Evolutionary conservation across 1,140 invertebrate species (phyloP), one percentile per base, ranked within the genome.

Genomic region (Lepidurus couesii): DNA sequence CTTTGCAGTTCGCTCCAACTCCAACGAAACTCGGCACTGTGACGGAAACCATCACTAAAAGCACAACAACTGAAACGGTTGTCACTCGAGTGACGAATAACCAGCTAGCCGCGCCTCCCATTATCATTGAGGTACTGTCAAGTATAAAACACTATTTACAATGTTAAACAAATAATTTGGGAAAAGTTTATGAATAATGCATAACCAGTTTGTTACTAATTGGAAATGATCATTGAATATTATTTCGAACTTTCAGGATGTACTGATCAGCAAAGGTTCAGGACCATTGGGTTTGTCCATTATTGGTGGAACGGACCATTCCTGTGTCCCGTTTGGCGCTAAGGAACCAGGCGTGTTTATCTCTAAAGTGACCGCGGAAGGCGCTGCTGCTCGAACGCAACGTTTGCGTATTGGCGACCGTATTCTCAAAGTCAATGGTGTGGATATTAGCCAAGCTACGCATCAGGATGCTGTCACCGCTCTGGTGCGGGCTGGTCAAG

Each of bases 271-370:
- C 47, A 98, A 98, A 86, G 92, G 93, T 85, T 93, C 93, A 79
- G 94, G 95, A 80, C 95, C 96, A n/a, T 88, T 99, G 74, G 98
- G 98, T 73, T 93, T 99, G 83, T 98, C 96, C 87, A 98, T 99
- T 81, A 98, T 99, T 81, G 98, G 98, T 74, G 98, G 98, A 65
- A 93, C 91, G 8, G 97, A 99, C 87, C 96, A 98, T 87, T 97
- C 94, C 53, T 98, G 96, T 86, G 95, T 95, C 82, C 98, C 98
- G n/a, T 99, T 99, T 84, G 97, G 97, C 80, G 89, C 89, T 42
- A 91, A 93, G 81, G 93, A 96, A 82, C 94, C 94, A 11, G 97
- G 97, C 82, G 95, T 98, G 83, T 99, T 98, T 86, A 95, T 99
- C 84, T 98, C 96, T 81, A 97, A 98, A 86, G 95, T 98, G 90